phyloP scores from a whole-genome alignment of 2,113 vertebrate species.

The Myocastor coypus region DNA sequence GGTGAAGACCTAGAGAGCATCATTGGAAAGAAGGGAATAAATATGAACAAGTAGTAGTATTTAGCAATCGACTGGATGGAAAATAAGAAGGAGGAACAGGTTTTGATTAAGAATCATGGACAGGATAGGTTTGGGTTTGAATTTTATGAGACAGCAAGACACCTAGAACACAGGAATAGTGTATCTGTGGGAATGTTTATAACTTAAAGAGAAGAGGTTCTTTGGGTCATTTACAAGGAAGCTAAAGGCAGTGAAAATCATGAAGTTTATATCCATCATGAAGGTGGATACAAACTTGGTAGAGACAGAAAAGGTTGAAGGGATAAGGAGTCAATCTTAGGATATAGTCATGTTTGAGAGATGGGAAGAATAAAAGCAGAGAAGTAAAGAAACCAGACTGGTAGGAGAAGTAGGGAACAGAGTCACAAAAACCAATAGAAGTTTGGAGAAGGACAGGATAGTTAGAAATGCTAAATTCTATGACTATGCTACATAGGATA shows the following conservation, averaged over 20 bases:
- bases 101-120: background rate
- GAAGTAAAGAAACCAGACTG: background rate
- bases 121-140: background rate
- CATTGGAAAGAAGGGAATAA: constrained; percentile 5
- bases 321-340: background rate
- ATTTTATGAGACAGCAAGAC: background rate
- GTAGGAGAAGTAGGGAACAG: background rate
- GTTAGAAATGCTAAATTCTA: background rate
- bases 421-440: background rate
- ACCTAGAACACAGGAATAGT: background rate
- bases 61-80: background rate
- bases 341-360: background rate
- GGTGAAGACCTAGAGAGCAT: background rate
- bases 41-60: background rate
- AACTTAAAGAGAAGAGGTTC: background rate
- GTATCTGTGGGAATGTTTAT: background rate
- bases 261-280: background rate
- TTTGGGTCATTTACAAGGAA: background rate
- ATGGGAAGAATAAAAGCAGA: background rate
- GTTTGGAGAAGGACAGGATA: background rate
- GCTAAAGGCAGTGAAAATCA: background rate
- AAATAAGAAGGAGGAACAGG: background rate
- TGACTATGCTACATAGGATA: background rate
- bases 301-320: background rate
- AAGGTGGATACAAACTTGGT: background rate